Evolutionary conservation across 2,113 vertebrate species (phyloP).

Genomic region (Plestiodon gilberti): DNA sequence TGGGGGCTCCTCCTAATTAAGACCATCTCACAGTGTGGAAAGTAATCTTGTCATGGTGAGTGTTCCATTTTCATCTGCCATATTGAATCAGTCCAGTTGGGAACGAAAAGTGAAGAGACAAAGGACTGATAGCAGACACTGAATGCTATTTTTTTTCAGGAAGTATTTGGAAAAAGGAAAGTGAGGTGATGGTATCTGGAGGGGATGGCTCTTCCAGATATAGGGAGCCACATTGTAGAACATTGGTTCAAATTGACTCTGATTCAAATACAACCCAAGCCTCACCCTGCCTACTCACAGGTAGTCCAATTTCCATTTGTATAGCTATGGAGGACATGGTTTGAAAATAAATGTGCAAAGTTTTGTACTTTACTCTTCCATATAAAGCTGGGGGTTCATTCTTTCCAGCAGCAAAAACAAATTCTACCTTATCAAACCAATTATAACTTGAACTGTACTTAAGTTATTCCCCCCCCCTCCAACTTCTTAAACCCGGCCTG

Average conservation of each 20-base stretch:
- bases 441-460: constrained; percentile 4
- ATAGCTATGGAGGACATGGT: not conserved
- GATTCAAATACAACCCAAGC: not conserved
- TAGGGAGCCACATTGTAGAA: not conserved
- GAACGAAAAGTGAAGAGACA: not conserved
- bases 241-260: not conserved
- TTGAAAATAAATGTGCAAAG: constrained; percentile 37
- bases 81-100: no score
- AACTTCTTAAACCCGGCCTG: not conserved
- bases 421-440: constrained; percentile 19
- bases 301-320: not conserved
- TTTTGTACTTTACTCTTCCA: constrained; percentile 27
- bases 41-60: not conserved
- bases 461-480: no score
- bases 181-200: not conserved
- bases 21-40: not conserved
- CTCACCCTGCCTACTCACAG: not conserved
- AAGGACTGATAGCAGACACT: not conserved
- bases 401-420: constrained; percentile 41
- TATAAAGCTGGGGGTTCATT: constrained; percentile 55
- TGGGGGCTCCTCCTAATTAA: no score
- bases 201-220: not conserved
- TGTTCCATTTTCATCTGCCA: not conserved
- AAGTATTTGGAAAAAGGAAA: not conserved
- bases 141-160: not conserved